A percentile compares a stretch with the other conserved stretches of the same genome.
Evolutionary conservation across 2,888 invertebrate genomes (phyloP).

Genomic region (Drosophila aldrichi): DNA sequence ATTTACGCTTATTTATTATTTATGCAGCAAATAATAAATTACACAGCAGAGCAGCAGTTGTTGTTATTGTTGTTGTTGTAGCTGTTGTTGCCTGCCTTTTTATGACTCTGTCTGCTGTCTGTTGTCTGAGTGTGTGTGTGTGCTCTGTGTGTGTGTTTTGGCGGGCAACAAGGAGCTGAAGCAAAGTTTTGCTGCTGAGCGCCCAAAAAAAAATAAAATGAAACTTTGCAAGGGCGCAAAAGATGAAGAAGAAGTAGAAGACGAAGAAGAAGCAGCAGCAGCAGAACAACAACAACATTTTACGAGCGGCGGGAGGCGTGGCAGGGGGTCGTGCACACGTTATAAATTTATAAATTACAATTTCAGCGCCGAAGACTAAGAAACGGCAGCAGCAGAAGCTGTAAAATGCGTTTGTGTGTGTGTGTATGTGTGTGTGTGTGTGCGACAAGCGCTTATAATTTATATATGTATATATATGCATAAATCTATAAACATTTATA

Average conservation of each 20-base stretch:
- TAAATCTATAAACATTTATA: not conserved
- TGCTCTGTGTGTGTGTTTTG: conserved; percentile 58
- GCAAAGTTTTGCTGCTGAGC: conserved; percentile 56
- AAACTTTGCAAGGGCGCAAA: conserved; percentile 23
- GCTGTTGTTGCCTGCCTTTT: conserved; percentile 39
- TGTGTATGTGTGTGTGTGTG: not conserved
- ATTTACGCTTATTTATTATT: conserved; percentile 83
- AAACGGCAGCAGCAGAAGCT: not conserved
- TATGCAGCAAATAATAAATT: conserved; percentile 83
- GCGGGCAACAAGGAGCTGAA: conserved; percentile 44
- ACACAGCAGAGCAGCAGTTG: conserved; percentile 58
- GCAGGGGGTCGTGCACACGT: conserved; percentile 39
- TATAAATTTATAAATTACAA: conserved; percentile 85
- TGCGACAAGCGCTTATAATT: conserved; percentile 41
- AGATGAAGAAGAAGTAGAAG: not conserved
- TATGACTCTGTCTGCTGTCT: conserved; percentile 29
- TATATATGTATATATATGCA: conserved; percentile 21
- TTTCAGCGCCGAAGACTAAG: conserved; percentile 53
- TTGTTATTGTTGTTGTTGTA: conserved; percentile 34
- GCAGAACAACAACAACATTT: not conserved
- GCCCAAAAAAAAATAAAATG: conserved; percentile 46
- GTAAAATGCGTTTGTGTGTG: not conserved
- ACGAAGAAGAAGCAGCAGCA: not conserved
- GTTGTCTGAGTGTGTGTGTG: conserved; percentile 16
- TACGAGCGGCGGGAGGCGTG: conserved; percentile 10